Percentiles rank a stretch among this genome's conserved stretches.
Evolutionary conservation across 1,140 invertebrate species (phyloP).

Genomic region (Brachionus rotundiformis): DNA sequence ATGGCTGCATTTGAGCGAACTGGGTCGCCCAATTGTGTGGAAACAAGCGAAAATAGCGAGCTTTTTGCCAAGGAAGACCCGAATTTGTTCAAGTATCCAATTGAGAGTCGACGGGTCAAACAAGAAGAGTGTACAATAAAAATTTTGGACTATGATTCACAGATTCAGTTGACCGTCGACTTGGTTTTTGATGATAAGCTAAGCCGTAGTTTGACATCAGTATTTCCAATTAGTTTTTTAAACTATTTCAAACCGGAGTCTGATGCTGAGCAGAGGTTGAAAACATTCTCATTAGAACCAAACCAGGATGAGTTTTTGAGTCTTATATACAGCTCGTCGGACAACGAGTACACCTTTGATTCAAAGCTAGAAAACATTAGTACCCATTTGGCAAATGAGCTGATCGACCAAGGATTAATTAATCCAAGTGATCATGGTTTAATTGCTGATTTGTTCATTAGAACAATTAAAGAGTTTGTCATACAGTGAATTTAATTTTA

Average conservation of each 20-base stretch:
- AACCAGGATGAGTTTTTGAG: not conserved
- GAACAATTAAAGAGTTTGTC: conserved; percentile 38
- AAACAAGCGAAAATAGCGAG: not conserved
- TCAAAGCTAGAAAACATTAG: conserved; percentile 25
- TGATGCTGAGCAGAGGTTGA: not conserved
- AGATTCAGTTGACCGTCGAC: not conserved
- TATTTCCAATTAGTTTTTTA: conserved; percentile 19
- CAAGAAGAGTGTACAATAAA: not conserved
- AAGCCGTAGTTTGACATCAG: not conserved
- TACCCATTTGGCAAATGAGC: conserved; percentile 43
- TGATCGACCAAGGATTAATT: conserved; percentile 42
- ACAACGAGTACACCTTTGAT: conserved; percentile 12
- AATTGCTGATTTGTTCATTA: conserved; percentile 39
- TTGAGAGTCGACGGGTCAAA: not conserved
- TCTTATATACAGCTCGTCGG: not conserved
- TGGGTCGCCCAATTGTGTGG: not conserved
- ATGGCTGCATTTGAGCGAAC: not conserved
- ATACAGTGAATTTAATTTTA: not conserved
- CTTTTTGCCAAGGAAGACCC: not conserved
- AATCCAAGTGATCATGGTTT: conserved; percentile 34
- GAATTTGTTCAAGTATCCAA: not conserved
- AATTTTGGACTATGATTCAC: not conserved
- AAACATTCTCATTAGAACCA: not conserved
- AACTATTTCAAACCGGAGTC: conserved; percentile 1
- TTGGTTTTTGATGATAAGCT: conserved; percentile 1